These are phyloP conservation scores for Phenganax marumi DNA, from an alignment of 92 coral and sea anemone species.

Conservation along the genomic window DNA sequence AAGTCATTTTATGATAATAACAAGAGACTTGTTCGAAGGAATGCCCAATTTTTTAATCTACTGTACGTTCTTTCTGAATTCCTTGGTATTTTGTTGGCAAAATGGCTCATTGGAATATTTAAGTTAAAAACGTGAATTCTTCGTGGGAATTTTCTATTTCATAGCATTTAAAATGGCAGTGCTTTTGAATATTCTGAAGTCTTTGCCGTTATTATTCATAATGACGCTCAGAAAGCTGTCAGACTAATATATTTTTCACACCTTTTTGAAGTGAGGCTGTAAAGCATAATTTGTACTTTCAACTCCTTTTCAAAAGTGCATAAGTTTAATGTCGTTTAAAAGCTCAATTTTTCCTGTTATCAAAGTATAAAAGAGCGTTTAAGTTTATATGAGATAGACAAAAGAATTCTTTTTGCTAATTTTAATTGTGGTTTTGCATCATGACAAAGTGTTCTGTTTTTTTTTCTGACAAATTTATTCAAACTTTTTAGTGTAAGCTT, in stretches of 20 bases:
- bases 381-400: not conserved
- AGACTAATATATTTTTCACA: not conserved
- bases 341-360: not conserved
- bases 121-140: not conserved
- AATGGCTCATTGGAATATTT: not conserved
- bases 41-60: not conserved
- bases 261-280: not conserved
- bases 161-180: not conserved
- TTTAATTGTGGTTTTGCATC: not conserved
- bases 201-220: slow-evolving; percentile 7
- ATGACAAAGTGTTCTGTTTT: slow-evolving; percentile 1
- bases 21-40: not conserved
- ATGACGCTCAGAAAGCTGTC: slow-evolving; percentile 14
- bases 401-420: not conserved
- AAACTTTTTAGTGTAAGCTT: not conserved
- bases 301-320: too few species aligned
- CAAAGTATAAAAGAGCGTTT: not conserved
- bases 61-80: not conserved
- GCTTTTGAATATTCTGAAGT: slow-evolving; percentile 3
- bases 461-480: slow-evolving; percentile 10
- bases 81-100: not conserved
- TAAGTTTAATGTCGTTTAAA: not conserved
- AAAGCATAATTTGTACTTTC: too few species aligned
- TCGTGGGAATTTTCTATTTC: slow-evolving; percentile 1
- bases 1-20: not conserved